phyloP scores from a whole-genome alignment of 2,888 invertebrate genomes.

The Thysanoteuthis rhombus region DNA sequence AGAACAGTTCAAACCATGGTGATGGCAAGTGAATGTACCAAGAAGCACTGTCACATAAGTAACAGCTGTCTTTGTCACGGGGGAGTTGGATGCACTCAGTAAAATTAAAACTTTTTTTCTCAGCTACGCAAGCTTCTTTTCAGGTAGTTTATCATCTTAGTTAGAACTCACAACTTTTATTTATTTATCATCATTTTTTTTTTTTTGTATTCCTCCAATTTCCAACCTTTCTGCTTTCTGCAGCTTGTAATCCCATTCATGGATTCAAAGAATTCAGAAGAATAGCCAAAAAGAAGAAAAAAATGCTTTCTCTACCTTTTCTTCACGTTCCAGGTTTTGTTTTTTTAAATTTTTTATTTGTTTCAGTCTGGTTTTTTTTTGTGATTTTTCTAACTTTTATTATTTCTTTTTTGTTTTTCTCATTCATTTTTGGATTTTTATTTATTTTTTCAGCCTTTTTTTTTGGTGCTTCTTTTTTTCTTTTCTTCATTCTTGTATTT shows the following conservation, averaged over 20 bases:
- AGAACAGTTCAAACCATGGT: not conserved
- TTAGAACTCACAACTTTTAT: too few relatives aligned
- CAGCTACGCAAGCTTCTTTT: not conserved
- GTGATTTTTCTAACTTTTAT: too few relatives aligned
- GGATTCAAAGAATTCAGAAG: not conserved
- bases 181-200: not conserved
- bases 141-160: not conserved
- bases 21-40: not conserved
- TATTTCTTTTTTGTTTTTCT: too few relatives aligned
- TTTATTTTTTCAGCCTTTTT: too few relatives aligned
- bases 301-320: too few relatives aligned
- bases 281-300: too few relatives aligned
- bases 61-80: not conserved
- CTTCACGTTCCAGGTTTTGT: too few relatives aligned
- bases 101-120: not conserved
- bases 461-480: too few relatives aligned
- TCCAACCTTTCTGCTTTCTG: not conserved
- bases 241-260: not conserved
- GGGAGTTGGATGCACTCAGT: not conserved
- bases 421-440: too few relatives aligned
- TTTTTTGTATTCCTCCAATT: not conserved
- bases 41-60: not conserved
- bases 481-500: too few relatives aligned
- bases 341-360: too few relatives aligned
- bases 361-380: too few relatives aligned